Evolutionary conservation across 2,113 vertebrate species (phyloP).

Genomic region (Heterotilapia buettikoferi): DNA sequence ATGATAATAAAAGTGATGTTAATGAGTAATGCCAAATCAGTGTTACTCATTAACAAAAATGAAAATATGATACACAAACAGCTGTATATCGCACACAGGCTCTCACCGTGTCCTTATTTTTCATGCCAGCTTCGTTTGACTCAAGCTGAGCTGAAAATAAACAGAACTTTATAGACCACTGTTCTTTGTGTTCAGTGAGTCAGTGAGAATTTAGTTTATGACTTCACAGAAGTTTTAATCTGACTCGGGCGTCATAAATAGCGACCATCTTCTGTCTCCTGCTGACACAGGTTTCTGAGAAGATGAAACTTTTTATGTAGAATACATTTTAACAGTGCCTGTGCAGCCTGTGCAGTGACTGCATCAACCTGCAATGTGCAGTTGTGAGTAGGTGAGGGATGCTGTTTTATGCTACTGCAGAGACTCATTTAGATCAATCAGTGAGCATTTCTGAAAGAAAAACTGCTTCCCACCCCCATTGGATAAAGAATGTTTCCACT

Average conservation of each 20-base stretch:
- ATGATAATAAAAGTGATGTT: accelerated
- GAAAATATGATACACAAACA: neutral
- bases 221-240: neutral
- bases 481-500: neutral
- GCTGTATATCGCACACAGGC: accelerated
- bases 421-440: neutral
- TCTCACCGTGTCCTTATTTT: neutral
- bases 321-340: neutral
- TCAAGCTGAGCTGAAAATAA: neutral
- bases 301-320: neutral
- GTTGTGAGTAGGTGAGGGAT: neutral
- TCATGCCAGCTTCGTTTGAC: neutral
- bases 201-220: neutral
- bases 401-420: neutral
- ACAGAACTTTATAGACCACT: neutral
- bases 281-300: neutral
- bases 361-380: neutral
- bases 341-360: neutral
- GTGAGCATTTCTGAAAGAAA: neutral
- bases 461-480: neutral
- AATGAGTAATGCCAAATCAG: neutral
- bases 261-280: neutral
- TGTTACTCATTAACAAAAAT: neutral
- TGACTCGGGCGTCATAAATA: neutral
- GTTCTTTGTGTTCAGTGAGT: neutral